Conservation (phyloP, 2,888 invertebrate genomes). For the Drosophila meridionalis region DNA sequence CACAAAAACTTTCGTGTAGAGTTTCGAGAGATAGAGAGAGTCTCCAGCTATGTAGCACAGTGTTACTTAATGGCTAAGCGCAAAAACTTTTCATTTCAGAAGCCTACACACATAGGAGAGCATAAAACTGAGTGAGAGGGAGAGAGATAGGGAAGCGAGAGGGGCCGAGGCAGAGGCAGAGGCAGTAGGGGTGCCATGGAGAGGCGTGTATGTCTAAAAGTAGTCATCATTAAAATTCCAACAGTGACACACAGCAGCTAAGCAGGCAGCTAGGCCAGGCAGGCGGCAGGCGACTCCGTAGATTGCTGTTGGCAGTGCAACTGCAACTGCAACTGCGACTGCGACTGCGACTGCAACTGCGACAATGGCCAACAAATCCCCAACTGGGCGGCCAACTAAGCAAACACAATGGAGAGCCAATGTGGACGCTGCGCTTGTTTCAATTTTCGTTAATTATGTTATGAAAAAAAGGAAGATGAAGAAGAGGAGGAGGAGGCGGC, state of each 20-base stretch:
- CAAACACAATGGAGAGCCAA: conserved; percentile 59
- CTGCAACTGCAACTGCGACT: conserved; percentile 10
- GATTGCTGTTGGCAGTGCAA: background rate
- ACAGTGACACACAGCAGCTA: conserved; percentile 71
- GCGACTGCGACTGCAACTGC: conserved; percentile 30
- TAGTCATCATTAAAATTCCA: conserved; percentile 83
- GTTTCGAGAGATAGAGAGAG: background rate
- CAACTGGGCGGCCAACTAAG: conserved; percentile 70
- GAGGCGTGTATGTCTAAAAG: conserved; percentile 80
- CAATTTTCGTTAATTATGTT: conserved; percentile 77
- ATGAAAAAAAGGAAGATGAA: conserved; percentile 55
- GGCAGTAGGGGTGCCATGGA: conserved; percentile 50
- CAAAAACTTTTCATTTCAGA: conserved; percentile 46
- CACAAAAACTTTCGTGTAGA: background rate
- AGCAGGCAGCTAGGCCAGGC: conserved; percentile 26
- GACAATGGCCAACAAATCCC: conserved; percentile 69
- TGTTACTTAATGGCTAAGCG: conserved; percentile 43
- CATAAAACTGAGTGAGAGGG: conserved; percentile 1
- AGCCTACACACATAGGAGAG: conserved; percentile 37
- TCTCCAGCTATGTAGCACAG: conserved; percentile 18
- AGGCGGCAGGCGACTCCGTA: conserved; percentile 6
- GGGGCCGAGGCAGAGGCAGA: background rate
- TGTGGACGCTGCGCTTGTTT: conserved; percentile 58
- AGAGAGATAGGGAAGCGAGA: conserved; percentile 10
- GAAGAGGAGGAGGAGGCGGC: conserved; percentile 1